Evolutionary conservation across 2,797 vertebrate genomes (phyloP).

Genomic region (Hippocampus kuda): DNA sequence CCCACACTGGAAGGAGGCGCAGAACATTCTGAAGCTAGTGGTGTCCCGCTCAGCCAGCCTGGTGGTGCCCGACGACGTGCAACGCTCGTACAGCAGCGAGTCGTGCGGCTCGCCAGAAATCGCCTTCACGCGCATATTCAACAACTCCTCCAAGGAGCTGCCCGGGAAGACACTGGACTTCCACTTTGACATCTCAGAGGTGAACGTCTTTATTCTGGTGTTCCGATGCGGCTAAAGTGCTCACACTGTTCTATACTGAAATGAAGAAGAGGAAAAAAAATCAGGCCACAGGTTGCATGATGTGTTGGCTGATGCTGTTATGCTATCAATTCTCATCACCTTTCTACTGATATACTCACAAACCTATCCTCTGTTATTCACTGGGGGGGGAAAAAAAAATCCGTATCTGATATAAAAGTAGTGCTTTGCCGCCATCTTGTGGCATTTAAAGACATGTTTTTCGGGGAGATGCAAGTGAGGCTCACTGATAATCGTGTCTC

Average conservation of each 20-base stretch:
- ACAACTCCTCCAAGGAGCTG: slow-evolving; percentile 93
- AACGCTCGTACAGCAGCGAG: slow-evolving; percentile 84
- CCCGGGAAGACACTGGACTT: slow-evolving; percentile 98
- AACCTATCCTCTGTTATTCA: too few species aligned
- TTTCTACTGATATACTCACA: too few species aligned
- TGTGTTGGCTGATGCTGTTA: too few species aligned
- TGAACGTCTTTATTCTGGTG: slow-evolving; percentile 42
- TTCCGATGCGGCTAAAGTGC: neutral
- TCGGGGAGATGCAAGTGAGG: too few species aligned
- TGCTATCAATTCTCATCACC: too few species aligned
- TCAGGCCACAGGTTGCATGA: too few species aligned
- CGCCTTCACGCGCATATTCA: slow-evolving; percentile 94
- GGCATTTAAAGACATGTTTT: too few species aligned
- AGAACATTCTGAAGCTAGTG: slow-evolving; percentile 95
- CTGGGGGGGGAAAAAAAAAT: fast-evolving
- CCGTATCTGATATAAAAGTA: too few species aligned
- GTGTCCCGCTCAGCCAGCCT: slow-evolving; percentile 97
- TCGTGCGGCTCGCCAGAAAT: slow-evolving; percentile 86
- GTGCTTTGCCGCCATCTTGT: too few species aligned
- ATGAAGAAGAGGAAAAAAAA: too few species aligned
- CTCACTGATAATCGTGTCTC: slow-evolving; percentile 20
- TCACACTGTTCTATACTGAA: too few species aligned
- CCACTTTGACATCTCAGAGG: slow-evolving; percentile 99
- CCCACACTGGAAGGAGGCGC: slow-evolving; percentile 96
- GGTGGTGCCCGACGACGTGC: slow-evolving; percentile 88